phyloP scores from a whole-genome alignment of 2,888 invertebrate species.

The Omphaloscelis lunosa region DNA sequence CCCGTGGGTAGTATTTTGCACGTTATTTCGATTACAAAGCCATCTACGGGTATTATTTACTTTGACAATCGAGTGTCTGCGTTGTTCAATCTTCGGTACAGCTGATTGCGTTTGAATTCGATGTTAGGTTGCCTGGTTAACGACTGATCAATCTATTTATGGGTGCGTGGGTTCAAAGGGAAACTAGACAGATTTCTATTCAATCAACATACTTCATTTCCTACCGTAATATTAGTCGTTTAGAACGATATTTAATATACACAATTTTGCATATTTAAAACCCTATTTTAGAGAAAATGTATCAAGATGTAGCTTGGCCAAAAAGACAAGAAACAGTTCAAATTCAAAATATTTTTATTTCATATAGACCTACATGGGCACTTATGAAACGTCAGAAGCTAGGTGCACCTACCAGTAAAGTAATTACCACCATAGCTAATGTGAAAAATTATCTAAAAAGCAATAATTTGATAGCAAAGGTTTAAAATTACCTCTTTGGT shows the following conservation, averaged over 20 bases:
- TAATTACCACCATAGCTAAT: background rate
- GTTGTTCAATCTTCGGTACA: slow-evolving; percentile 42
- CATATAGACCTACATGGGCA: no score
- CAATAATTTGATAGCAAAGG: background rate
- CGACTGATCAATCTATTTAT: slow-evolving; percentile 51
- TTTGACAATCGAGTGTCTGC: slow-evolving; percentile 38
- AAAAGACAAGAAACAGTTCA: background rate
- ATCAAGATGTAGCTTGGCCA: background rate
- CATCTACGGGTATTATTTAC: slow-evolving; percentile 39
- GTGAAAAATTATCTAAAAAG: background rate
- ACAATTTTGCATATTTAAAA: background rate
- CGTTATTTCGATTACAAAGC: slow-evolving; percentile 42
- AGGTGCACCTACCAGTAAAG: no score
- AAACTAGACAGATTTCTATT: slow-evolving; percentile 18
- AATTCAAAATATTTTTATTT: no score
- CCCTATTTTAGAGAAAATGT: background rate
- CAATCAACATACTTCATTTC: background rate
- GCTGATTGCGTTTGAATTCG: slow-evolving; percentile 35
- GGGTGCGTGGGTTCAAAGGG: slow-evolving; percentile 44
- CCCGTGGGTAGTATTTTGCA: slow-evolving; percentile 53
- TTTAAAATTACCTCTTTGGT: background rate
- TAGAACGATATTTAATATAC: no score
- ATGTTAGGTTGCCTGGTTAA: slow-evolving; percentile 39
- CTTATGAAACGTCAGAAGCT: no score
- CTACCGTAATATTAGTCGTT: background rate